Evolutionary conservation across 2,888 invertebrate genomes (phyloP).

Genomic region (Hemithea aestivaria): DNA sequence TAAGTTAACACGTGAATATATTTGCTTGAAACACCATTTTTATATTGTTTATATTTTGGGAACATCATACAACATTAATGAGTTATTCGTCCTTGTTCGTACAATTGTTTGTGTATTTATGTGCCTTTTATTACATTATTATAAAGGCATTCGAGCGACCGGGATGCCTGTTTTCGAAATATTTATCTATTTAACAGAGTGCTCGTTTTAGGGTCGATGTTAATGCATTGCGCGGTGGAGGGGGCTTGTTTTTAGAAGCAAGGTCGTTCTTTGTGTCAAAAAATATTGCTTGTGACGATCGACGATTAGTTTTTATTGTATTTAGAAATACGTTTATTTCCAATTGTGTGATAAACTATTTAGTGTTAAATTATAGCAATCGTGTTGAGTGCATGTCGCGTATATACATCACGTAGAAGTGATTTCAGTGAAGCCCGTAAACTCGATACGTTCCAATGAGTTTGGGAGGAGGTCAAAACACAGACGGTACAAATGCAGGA

Average conservation of each 20-base stretch:
- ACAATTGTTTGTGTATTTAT: too few relatives aligned
- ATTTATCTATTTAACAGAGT: too few relatives aligned
- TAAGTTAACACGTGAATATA: too few relatives aligned
- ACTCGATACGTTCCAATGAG: slow-evolving; percentile 86
- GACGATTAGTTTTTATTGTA: slow-evolving; percentile 47
- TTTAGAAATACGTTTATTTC: too few relatives aligned
- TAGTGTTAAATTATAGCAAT: slow-evolving; percentile 54
- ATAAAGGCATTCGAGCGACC: too few relatives aligned
- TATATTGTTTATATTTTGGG: too few relatives aligned
- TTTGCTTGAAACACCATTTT: too few relatives aligned
- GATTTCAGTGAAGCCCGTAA: slow-evolving; percentile 53
- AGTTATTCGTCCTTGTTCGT: too few relatives aligned
- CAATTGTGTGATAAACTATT: slow-evolving; percentile 56
- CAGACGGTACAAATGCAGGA: slow-evolving; percentile 88
- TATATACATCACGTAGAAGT: slow-evolving; percentile 45
- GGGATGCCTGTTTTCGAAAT: too few relatives aligned
- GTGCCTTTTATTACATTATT: too few relatives aligned
- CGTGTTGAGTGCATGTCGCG: slow-evolving; percentile 57
- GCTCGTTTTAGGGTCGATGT: too few relatives aligned
- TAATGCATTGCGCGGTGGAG: slow-evolving; percentile 49
- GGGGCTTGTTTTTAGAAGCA: slow-evolving; percentile 77
- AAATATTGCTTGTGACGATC: slow-evolving; percentile 66
- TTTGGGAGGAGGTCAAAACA: slow-evolving; percentile 85
- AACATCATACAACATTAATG: too few relatives aligned
- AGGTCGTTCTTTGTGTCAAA: slow-evolving; percentile 84